Evolutionary conservation across 2,797 vertebrate species (phyloP).

Genomic region (Parambassis ranga): DNA sequence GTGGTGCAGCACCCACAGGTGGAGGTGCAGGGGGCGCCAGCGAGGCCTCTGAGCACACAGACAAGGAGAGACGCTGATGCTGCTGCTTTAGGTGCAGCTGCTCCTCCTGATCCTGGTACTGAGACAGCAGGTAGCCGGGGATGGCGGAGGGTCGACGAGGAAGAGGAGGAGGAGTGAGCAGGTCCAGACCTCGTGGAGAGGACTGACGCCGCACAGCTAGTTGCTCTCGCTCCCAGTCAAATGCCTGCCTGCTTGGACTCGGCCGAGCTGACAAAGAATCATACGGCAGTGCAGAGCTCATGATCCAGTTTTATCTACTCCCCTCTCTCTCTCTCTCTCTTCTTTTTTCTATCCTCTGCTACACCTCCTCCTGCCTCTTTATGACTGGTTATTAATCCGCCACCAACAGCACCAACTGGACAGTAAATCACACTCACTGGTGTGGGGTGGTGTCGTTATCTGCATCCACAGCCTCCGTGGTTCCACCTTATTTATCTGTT

Average conservation of each 20-base stretch:
- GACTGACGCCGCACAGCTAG: constrained; percentile 72
- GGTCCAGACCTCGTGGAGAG: constrained; percentile 66
- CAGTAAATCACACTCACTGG: constrained; percentile 75
- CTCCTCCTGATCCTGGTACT: constrained; percentile 69
- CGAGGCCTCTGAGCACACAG: constrained; percentile 75
- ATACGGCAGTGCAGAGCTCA: constrained; percentile 77
- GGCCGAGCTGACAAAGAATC: constrained; percentile 74
- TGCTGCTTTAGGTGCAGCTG: constrained; percentile 51
- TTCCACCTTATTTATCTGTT: constrained; percentile 62
- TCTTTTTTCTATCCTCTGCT: constrained; percentile 46
- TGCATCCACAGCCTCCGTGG: constrained; percentile 68
- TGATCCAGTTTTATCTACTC: constrained; percentile 72
- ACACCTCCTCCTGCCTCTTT: constrained; percentile 65
- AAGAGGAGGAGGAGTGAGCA: constrained; percentile 62
- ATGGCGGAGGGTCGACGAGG: constrained; percentile 75
- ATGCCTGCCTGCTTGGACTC: constrained; percentile 68
- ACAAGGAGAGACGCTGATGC: constrained; percentile 72
- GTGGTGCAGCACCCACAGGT: constrained; percentile 51
- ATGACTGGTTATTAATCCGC: constrained; percentile 75
- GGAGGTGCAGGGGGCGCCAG: constrained; percentile 75
- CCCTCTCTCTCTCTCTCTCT: constrained; percentile 50
- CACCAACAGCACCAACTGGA: constrained; percentile 44
- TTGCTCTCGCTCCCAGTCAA: constrained; percentile 74
- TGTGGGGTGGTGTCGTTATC: constrained; percentile 68
- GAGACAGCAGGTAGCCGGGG: constrained; percentile 73